phyloP scores from a whole-genome alignment of 2,797 vertebrate genomes.

The Darevskia mixta region DNA sequence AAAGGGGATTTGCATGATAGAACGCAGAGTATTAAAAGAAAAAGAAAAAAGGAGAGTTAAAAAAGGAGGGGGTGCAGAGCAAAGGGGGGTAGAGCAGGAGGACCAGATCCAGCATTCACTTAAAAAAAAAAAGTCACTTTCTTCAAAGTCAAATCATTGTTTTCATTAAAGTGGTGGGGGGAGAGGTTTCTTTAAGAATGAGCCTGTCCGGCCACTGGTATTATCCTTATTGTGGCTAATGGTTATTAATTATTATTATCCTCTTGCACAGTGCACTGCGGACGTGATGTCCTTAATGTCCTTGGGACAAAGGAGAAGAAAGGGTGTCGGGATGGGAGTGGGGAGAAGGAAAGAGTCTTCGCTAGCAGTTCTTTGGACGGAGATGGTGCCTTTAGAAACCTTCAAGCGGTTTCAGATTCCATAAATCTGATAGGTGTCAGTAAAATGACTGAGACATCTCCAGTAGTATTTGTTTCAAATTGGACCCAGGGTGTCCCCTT shows the following conservation, averaged over 20 bases:
- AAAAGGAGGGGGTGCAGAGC: slow-evolving; percentile 70
- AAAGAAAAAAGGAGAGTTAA: slow-evolving; percentile 86
- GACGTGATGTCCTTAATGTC: slow-evolving; percentile 85
- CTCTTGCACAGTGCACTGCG: slow-evolving; percentile 77
- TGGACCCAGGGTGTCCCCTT: neutral
- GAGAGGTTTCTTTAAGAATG: slow-evolving; percentile 78
- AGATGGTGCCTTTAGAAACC: slow-evolving; percentile 22
- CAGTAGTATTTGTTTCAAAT: neutral
- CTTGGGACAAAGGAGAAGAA: slow-evolving; percentile 77
- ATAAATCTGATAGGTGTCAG: neutral
- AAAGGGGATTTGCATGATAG: slow-evolving; percentile 99
- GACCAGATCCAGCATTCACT: slow-evolving; percentile 90
- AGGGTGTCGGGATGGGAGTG: slow-evolving; percentile 54
- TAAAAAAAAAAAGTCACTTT: slow-evolving; percentile 99
- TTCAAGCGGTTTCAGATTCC: neutral
- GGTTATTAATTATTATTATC: slow-evolving; percentile 89
- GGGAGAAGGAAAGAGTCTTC: slow-evolving; percentile 51
- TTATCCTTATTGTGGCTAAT: slow-evolving; percentile 87
- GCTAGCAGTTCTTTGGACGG: slow-evolving; percentile 11
- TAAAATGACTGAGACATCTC: neutral
- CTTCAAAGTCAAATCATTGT: slow-evolving; percentile 99
- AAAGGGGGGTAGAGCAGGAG: slow-evolving; percentile 74
- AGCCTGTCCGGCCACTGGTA: slow-evolving; percentile 78
- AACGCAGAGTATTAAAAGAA: slow-evolving; percentile 99
- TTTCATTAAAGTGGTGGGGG: slow-evolving; percentile 81